Evolutionary conservation across 2,113 vertebrate genomes (phyloP).

Genomic region (Mesoclemmys tuberculata): DNA sequence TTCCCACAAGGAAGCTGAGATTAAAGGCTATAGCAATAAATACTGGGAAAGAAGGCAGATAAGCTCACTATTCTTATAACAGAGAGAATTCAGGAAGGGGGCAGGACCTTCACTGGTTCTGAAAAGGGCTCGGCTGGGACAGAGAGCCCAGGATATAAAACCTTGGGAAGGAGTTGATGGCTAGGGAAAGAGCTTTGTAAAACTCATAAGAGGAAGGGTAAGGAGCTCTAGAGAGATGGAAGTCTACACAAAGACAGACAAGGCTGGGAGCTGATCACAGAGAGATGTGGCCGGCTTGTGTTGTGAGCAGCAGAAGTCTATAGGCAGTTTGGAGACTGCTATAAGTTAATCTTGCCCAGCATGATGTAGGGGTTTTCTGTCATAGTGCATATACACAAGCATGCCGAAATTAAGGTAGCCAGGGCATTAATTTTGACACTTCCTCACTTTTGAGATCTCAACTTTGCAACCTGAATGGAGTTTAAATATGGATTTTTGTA

Average conservation of each 20-base stretch:
- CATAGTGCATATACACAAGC: background rate
- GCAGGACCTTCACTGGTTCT: background rate
- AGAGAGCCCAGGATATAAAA: background rate
- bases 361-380: background rate
- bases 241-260: accelerated
- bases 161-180: background rate
- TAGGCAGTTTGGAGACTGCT: background rate
- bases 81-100: background rate
- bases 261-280: accelerated
- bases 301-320: background rate
- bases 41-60: background rate
- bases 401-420: background rate
- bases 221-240: background rate
- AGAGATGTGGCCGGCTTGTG: accelerated
- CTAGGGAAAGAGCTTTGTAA: background rate
- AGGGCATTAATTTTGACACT: background rate
- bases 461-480: background rate
- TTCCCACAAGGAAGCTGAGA: background rate
- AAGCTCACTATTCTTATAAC: background rate
- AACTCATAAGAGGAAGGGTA: background rate
- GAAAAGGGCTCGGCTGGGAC: background rate
- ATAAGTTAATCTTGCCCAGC: background rate
- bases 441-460: background rate
- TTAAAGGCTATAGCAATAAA: background rate
- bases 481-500: background rate